Percentiles rank a stretch among this genome's conserved stretches.
Conservation (phyloP, 2,888 invertebrate genomes). For the Deilephila porcellus region DNA sequence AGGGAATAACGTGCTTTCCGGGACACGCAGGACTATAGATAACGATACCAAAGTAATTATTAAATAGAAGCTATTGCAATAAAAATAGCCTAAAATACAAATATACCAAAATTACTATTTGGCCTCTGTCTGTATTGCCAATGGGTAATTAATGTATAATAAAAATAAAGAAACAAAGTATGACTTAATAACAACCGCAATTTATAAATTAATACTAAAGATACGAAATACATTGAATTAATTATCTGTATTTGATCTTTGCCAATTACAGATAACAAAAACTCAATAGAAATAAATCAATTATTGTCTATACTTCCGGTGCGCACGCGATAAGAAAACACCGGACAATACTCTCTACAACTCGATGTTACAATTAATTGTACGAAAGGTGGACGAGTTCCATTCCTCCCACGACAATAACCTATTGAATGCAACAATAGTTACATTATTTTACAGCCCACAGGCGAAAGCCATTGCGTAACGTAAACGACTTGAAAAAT, state of each 20-base stretch:
- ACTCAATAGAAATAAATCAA: conserved; percentile 44
- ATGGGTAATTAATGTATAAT: neutral
- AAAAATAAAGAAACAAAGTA: neutral
- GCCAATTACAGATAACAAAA: conserved; percentile 26
- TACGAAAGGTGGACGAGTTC: conserved; percentile 54
- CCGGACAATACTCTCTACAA: conserved; percentile 39
- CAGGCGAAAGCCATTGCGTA: conserved; percentile 75
- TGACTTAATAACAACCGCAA: neutral
- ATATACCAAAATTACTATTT: no score
- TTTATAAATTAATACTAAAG: neutral
- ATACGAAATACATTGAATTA: neutral
- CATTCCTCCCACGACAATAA: conserved; percentile 69
- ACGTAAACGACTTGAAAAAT: conserved; percentile 77
- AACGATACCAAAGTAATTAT: no score
- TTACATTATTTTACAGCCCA: conserved; percentile 72
- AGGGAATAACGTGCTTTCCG: no score
- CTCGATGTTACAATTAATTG: conserved; percentile 59
- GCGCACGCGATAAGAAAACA: conserved; percentile 35
- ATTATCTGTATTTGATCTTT: conserved; percentile 18
- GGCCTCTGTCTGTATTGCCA: no score
- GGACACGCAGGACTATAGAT: no score
- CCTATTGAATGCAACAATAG: conserved; percentile 76
- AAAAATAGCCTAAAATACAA: no score
- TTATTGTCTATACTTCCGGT: conserved; percentile 44
- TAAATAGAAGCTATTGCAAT: no score